phyloP scores from a whole-genome alignment of 2,113 vertebrate species.

The Mesoclemmys tuberculata region DNA sequence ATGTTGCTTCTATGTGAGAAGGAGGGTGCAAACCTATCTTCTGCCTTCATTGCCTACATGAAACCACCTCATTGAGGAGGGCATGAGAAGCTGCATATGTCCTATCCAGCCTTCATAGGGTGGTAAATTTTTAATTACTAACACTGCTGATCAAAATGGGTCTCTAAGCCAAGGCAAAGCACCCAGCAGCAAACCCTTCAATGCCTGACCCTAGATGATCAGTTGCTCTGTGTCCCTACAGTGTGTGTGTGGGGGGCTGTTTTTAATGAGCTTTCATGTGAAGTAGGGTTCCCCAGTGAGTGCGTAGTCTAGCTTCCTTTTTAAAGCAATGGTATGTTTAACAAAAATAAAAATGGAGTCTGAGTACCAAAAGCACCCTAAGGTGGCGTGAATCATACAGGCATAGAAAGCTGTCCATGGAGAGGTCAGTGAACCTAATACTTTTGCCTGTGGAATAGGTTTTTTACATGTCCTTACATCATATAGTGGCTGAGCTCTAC shows the following conservation, averaged over 20 bases:
- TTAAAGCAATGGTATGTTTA: rapidly evolving
- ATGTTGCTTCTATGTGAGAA: neutral
- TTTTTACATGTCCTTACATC: neutral
- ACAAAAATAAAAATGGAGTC: neutral
- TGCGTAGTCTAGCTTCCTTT: rapidly evolving
- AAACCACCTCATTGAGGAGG: rapidly evolving
- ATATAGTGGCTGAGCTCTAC: rapidly evolving
- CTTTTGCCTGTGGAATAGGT: rapidly evolving
- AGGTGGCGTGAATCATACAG: rapidly evolving
- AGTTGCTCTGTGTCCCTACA: rapidly evolving
- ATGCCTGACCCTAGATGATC: rapidly evolving
- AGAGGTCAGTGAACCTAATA: neutral
- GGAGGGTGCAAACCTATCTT: neutral
- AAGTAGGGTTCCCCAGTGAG: neutral
- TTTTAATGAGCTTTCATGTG: rapidly evolving
- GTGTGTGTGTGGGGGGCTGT: rapidly evolving
- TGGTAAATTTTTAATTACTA: neutral
- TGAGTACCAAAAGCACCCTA: rapidly evolving
- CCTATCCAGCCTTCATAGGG: rapidly evolving
- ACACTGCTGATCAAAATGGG: too few species aligned
- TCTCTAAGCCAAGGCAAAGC: neutral
- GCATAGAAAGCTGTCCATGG: rapidly evolving
- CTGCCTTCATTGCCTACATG: neutral
- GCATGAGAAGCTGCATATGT: rapidly evolving
- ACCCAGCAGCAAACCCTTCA: rapidly evolving